phyloP scores from a whole-genome alignment of 2,888 invertebrate species.

The Xanthia icteritia region DNA sequence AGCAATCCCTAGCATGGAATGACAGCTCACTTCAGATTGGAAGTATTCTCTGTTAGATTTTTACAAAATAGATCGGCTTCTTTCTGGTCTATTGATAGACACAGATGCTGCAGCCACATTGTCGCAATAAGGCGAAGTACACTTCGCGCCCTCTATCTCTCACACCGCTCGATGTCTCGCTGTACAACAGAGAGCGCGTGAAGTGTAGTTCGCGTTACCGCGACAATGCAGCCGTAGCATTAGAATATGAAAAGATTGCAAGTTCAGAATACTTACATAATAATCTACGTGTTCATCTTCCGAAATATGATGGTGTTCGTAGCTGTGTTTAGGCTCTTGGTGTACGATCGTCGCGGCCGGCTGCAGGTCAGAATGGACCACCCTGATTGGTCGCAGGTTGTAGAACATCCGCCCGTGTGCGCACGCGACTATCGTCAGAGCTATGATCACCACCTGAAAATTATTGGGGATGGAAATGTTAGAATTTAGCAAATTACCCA shows the following conservation, averaged over 20 bases:
- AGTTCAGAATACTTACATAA: slow-evolving; percentile 87
- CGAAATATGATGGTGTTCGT: slow-evolving; percentile 81
- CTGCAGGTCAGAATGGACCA: slow-evolving; percentile 71
- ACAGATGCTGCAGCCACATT: no score
- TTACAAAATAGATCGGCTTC: no score
- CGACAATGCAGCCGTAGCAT: no score
- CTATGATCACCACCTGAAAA: slow-evolving; percentile 77
- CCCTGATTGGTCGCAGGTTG: slow-evolving; percentile 68
- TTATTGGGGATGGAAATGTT: not conserved
- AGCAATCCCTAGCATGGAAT: no score
- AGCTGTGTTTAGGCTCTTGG: slow-evolving; percentile 76
- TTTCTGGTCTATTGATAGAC: not conserved
- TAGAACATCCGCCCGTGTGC: slow-evolving; percentile 74
- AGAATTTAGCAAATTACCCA: not conserved
- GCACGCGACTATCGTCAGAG: slow-evolving; percentile 75
- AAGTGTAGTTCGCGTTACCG: no score
- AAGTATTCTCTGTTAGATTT: no score
- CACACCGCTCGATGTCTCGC: no score
- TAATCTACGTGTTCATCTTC: slow-evolving; percentile 91
- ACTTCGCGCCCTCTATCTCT: no score
- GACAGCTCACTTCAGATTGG: no score
- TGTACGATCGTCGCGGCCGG: slow-evolving; percentile 73
- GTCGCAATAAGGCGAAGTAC: no score
- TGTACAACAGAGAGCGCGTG: no score
- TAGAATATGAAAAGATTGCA: no score